Conservation (phyloP, 2,113 vertebrate genomes). For the Corythornis cristatus region DNA sequence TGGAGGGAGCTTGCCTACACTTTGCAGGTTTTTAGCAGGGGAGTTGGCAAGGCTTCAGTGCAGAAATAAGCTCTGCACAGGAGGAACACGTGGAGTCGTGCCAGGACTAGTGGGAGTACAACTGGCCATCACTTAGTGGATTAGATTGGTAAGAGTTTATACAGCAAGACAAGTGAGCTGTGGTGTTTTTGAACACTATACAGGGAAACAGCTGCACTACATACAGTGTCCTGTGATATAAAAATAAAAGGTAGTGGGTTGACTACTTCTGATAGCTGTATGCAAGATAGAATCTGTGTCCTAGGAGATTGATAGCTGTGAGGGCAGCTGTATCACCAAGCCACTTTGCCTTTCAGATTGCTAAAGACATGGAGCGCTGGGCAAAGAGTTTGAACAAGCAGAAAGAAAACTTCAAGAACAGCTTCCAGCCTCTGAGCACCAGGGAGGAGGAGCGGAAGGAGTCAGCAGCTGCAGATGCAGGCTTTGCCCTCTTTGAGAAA, state of each 20-base stretch:
- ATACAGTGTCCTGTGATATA: not conserved
- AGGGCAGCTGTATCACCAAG: not conserved
- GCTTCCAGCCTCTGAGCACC: constrained; percentile 92
- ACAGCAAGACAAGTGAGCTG: not conserved
- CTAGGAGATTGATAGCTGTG: not conserved
- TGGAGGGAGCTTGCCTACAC: not conserved
- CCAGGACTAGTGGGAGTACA: constrained; percentile 53
- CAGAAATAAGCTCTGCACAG: constrained; percentile 48
- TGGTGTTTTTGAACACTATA: not conserved
- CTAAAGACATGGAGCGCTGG: constrained; percentile 99
- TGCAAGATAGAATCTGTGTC: not conserved
- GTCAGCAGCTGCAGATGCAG: constrained; percentile 94
- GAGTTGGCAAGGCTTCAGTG: constrained; percentile 16
- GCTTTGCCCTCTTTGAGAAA: constrained; percentile 95
- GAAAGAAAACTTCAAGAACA: constrained; percentile 96
- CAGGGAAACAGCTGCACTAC: constrained; percentile 29
- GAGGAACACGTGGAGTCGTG: not conserved
- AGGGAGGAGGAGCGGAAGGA: constrained; percentile 91
- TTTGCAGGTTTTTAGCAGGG: not conserved
- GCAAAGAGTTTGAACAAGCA: constrained; percentile 98
- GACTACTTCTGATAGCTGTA: not conserved
- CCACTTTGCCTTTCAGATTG: constrained; percentile 81
- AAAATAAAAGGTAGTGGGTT: constrained; percentile 42
- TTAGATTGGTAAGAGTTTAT: constrained; percentile 33
- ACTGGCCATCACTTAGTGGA: not conserved